phyloP scores from a whole-genome alignment of 2,888 invertebrate species.

The Trissolcus japonicus region DNA sequence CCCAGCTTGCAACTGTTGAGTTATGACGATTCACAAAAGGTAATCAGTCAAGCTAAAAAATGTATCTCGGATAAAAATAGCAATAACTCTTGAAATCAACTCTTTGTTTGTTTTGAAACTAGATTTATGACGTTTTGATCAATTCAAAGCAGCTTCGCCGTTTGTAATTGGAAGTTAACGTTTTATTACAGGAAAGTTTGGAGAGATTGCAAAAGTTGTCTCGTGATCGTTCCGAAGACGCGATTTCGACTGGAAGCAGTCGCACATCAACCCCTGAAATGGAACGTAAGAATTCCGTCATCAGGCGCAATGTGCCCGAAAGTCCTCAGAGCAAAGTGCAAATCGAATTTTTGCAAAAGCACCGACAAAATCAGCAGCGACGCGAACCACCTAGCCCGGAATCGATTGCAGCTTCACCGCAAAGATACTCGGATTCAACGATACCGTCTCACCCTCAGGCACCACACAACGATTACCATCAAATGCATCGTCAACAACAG shows the following conservation, averaged over 20 bases:
- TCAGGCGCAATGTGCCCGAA: slow-evolving; percentile 69
- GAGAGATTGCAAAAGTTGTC: slow-evolving; percentile 65
- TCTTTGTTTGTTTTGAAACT: background rate
- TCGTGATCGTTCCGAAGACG: slow-evolving; percentile 69
- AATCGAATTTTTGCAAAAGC: slow-evolving; percentile 70
- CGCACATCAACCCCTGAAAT: slow-evolving; percentile 77
- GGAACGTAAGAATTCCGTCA: slow-evolving; percentile 74
- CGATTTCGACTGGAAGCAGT: slow-evolving; percentile 75
- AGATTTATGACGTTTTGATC: background rate
- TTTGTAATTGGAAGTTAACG: background rate
- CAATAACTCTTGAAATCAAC: background rate
- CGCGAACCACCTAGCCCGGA: slow-evolving; percentile 70
- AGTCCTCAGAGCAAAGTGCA: slow-evolving; percentile 69
- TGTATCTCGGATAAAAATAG: background rate
- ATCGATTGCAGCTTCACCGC: slow-evolving; percentile 48
- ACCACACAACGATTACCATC: slow-evolving; percentile 78
- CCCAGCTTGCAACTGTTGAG: slow-evolving; percentile 92
- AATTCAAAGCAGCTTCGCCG: too few species aligned
- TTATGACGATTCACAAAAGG: slow-evolving; percentile 84
- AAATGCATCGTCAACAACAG: slow-evolving; percentile 75
- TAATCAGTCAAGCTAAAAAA: slow-evolving; percentile 59
- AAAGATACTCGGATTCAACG: slow-evolving; percentile 57
- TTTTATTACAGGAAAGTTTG: slow-evolving; percentile 59
- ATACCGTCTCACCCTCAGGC: slow-evolving; percentile 65
- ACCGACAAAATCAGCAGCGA: slow-evolving; percentile 71